Percentiles rank a stretch among this genome's conserved stretches.
Evolutionary conservation across 2,797 vertebrate genomes (phyloP).

Genomic region (Hoplostethus atlanticus): DNA sequence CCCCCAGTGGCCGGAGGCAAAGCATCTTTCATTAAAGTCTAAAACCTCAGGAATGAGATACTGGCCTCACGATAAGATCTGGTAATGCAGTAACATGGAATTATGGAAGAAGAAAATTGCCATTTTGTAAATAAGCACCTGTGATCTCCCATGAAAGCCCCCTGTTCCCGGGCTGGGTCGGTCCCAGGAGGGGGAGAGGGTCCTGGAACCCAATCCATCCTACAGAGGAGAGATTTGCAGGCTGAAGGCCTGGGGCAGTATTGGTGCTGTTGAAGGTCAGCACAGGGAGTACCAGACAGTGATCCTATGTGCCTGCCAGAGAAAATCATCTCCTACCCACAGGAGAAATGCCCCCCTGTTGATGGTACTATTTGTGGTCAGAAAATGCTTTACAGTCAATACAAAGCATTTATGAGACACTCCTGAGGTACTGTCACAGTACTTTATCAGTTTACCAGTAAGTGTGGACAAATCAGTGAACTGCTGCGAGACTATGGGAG

Average conservation of each 20-base stretch:
- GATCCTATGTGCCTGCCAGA: constrained; percentile 73
- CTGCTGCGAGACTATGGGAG: constrained; percentile 62
- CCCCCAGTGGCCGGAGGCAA: constrained; percentile 80
- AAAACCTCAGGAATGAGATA: constrained; percentile 88
- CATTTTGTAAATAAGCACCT: constrained; percentile 90
- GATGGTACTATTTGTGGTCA: constrained; percentile 71
- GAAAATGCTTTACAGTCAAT: constrained; percentile 73
- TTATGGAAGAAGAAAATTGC: constrained; percentile 89
- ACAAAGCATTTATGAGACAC: constrained; percentile 70
- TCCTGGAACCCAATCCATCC: constrained; percentile 78
- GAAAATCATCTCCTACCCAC: constrained; percentile 73
- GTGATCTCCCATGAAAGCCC: constrained; percentile 87
- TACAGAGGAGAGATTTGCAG: constrained; percentile 76
- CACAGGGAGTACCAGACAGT: constrained; percentile 63
- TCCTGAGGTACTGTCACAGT: constrained; percentile 63
- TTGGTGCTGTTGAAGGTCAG: constrained; percentile 78
- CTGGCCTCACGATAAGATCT: constrained; percentile 86
- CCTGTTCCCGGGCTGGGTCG: constrained; percentile 80
- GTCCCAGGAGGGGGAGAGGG: constrained; percentile 77
- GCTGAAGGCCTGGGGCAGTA: constrained; percentile 70
- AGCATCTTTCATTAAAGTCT: constrained; percentile 89
- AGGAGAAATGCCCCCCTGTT: constrained; percentile 51
- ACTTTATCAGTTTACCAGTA: constrained; percentile 69
- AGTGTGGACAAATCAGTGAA: constrained; percentile 67
- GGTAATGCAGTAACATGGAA: constrained; percentile 88